Evolutionary conservation across 2,113 vertebrate species (phyloP), one percentile per base, ranked within the genome.

Genomic region (Myotis yumanensis): DNA sequence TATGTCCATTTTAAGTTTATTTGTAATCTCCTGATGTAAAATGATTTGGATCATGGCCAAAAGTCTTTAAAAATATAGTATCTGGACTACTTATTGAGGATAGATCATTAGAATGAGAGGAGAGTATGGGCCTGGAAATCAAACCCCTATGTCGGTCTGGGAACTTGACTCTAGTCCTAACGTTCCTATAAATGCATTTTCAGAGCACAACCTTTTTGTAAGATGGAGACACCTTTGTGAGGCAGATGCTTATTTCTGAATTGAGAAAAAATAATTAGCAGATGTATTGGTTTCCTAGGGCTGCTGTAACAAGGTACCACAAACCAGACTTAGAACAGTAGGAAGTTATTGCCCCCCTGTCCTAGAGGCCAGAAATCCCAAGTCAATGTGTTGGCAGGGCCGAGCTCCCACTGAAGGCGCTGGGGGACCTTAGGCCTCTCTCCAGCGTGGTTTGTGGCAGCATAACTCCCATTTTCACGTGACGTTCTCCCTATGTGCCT

Each of bases 401-500:
- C 0, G 2, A 25, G 76, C 6, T 30, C 18, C 43, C 46, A 40
- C 5, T 37, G 43, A 25, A 52, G 43, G 16, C 20, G 0, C 20
- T 32, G 64, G 17, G 57, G 15, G 35, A 15, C 40, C 5, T 17
- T 22, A 9, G 22, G 22, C 28, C 6, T 75, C 11, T 40, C n/a
- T 23, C 14, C 10, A 14, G 4, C 20, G 15, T n/a, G n/a, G 5
- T 40, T 11, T 62, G 32, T 57, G 12, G 22, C 81, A 64, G 25
- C 22, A 20, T 37, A 76, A n/a, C 16, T 54, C 16, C 35, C 15
- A 0, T 30, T 20, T 72, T 40, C 69, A 28, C 0, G 0, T 0
- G 1, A 2, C 2, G 0, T 57, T 64, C 23, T 28, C 11, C 51
- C 66, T 15, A 20, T n/a, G 32, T 52, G 3, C 8, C 0, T 37